phyloP scores from a whole-genome alignment of 2,888 invertebrate genomes.

The Globia sparganii region DNA sequence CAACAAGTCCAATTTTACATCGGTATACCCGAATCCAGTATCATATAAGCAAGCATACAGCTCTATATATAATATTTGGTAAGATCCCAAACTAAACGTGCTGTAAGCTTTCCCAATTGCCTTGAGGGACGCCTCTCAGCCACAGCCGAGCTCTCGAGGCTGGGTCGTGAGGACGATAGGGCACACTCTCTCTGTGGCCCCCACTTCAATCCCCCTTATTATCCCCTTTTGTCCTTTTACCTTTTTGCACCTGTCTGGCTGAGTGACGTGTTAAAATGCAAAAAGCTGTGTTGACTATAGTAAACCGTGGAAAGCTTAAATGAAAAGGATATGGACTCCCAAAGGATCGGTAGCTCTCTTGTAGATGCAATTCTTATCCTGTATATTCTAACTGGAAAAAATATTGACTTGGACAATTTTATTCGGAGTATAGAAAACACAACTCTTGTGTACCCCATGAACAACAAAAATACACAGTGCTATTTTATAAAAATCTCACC shows the following conservation, averaged over 20 bases:
- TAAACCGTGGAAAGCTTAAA: constrained; percentile 46
- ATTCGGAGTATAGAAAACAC: background rate
- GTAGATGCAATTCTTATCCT: constrained; percentile 5
- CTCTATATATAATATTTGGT: constrained; percentile 56
- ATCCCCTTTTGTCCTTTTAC: constrained; percentile 81
- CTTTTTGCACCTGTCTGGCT: constrained; percentile 80
- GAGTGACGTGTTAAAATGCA: constrained; percentile 66
- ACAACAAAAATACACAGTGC: background rate
- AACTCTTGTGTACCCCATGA: background rate
- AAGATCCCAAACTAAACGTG: constrained; percentile 59
- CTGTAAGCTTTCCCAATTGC: constrained; percentile 66
- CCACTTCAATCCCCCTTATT: constrained; percentile 78
- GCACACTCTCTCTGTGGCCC: constrained; percentile 81
- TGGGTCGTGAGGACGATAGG: constrained; percentile 76
- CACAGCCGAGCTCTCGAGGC: constrained; percentile 69
- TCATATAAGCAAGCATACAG: background rate
- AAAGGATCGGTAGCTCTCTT: constrained; percentile 17
- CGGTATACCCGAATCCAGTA: background rate
- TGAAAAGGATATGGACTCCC: constrained; percentile 36
- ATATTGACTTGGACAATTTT: background rate
- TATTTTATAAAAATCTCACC: too few species aligned
- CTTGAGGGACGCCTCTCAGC: constrained; percentile 65
- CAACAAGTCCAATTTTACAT: too few species aligned
- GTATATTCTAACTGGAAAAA: background rate
- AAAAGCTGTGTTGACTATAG: constrained; percentile 60